A percentile compares a stretch with the other conserved stretches of the same genome.
phyloP scores from a whole-genome alignment of 2,888 invertebrate species.

The Perdita meconis region DNA sequence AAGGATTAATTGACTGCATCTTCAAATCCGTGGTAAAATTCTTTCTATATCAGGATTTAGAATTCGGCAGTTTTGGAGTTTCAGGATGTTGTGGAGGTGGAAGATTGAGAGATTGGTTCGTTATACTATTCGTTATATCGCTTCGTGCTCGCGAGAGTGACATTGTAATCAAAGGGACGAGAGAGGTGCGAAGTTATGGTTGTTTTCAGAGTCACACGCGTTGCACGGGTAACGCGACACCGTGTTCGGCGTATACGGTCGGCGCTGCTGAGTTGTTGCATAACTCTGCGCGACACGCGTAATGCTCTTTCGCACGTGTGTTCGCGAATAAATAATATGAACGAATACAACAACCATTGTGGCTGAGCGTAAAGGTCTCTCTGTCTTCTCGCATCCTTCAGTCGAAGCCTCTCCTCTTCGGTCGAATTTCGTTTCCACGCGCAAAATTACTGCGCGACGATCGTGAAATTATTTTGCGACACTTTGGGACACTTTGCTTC shows the following conservation, averaged over 20 bases:
- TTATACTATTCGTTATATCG: not conserved
- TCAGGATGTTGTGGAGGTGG: no score
- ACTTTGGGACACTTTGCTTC: no score
- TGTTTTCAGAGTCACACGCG: constrained; percentile 65
- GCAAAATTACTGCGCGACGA: not conserved
- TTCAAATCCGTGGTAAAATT: no score
- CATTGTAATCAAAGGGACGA: constrained; percentile 35
- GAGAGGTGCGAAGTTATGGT: constrained; percentile 48
- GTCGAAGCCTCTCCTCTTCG: not conserved
- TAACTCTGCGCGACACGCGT: constrained; percentile 63
- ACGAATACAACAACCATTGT: constrained; percentile 35
- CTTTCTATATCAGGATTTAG: no score
- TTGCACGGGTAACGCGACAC: constrained; percentile 67
- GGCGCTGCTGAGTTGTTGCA: constrained; percentile 64
- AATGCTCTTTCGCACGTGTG: constrained; percentile 53
- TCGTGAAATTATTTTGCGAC: not conserved
- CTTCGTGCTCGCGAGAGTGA: not conserved
- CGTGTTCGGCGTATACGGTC: constrained; percentile 62
- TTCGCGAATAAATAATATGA: constrained; percentile 55
- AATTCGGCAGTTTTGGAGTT: no score
- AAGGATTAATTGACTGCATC: no score
- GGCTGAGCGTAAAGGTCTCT: constrained; percentile 34
- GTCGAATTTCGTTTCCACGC: not conserved
- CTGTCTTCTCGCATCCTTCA: not conserved
- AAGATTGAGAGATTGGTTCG: no score